Base-by-base conservation (phyloP, 2,888 invertebrate genomes). In the Brassicogethes aeneus region DNA sequence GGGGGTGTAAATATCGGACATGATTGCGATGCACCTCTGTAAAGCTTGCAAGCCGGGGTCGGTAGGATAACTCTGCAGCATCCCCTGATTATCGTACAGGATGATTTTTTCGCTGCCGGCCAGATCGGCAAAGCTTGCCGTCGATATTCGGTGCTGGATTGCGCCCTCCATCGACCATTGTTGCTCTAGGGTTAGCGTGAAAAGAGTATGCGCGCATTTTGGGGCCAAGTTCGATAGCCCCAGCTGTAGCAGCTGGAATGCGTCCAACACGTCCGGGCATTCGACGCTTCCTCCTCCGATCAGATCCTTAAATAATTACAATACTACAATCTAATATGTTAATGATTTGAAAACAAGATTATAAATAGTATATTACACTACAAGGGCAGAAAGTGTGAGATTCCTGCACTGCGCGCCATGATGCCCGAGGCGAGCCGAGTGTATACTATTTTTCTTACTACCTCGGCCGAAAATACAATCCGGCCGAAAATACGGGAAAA, bases 151-250 rank as follows among this genome's bases (percentile, higher is more conserved):
- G 57, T 83, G 82, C 54, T 83, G 81, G 2, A 83, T 70, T 13
- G 78, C 71, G 15, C 79, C 77, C 57, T 82, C 80, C 15, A 77
- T 73, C 3, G 81, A 72, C 81, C 82, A 83, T 51, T 82, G 80
- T 56, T 85, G 85, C 57, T 85, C 82, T 51, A 85, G 70, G 31
- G 82, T 82, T 1, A 85, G 71, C 2, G 83, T 84, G 50, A 85
- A 83, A 1, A 85, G 72, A 3, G 79, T 79, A 53, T 85, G 84
- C 29, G 75, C 73, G 37, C 63, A 62, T 46, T 75, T 74, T n/a
- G 74, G 73, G 16, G 68, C 69, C 54, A 77, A 72, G 45, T 79
- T 73, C 2, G 66, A 66, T 69, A 82, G 73, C 1, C 84, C 85
- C 40, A 80, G 53, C 54, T 82, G 80, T 37, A 85, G 66, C 60